Conservation (phyloP, 2,113 vertebrate species). For the Zapornia atra region DNA sequence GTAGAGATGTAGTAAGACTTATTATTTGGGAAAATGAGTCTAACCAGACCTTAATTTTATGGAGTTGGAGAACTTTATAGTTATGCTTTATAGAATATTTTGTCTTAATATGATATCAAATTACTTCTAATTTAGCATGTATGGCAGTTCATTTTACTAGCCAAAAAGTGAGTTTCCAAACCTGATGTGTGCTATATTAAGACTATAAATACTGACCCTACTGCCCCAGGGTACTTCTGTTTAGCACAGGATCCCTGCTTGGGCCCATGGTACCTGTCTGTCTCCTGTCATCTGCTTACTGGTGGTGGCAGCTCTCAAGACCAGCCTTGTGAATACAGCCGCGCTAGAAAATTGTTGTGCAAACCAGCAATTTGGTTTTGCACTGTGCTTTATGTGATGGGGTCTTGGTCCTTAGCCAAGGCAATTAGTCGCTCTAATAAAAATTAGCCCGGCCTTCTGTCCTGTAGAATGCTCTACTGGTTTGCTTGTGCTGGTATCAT, state of each 20-base stretch:
- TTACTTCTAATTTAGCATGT: neutral
- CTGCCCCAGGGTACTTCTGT: neutral
- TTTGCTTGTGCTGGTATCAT: neutral
- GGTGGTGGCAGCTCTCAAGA: neutral
- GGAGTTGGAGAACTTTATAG: neutral
- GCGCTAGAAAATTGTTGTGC: neutral
- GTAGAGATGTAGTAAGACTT: neutral
- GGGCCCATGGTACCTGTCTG: neutral
- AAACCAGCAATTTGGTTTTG: neutral
- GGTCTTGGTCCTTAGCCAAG: neutral
- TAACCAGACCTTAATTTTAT: neutral
- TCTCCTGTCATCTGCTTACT: neutral
- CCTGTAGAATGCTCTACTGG: neutral
- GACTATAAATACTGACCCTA: neutral
- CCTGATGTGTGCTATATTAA: neutral
- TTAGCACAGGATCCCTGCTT: accelerated
- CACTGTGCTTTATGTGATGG: neutral
- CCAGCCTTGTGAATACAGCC: neutral
- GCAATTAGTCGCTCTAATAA: neutral
- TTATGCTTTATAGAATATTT: neutral
- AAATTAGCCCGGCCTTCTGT: neutral
- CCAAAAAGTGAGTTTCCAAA: neutral
- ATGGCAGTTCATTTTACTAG: neutral
- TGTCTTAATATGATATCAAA: neutral
- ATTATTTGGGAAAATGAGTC: neutral